Base-by-base conservation (phyloP, 2,797 vertebrate species). In the Pelobates cultripes region DNA sequence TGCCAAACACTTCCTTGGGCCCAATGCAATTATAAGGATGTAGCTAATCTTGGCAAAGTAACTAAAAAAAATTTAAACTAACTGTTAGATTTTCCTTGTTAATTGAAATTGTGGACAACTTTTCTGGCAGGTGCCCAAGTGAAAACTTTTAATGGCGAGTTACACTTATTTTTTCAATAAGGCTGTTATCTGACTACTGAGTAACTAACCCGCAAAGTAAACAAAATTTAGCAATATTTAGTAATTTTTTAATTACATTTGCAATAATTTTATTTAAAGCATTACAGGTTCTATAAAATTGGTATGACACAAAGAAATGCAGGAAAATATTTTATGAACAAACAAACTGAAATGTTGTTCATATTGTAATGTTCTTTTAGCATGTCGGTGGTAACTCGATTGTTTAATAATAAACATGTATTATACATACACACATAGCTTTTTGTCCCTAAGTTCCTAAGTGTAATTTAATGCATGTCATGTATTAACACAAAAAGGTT, bases 391-490 rank as follows among this genome's bases (percentile, higher is more conserved):
- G 14, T 60, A 60, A 4, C 15, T 13, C 15, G 10, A 60, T 4
- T 60, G 12, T 60, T 15, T 60, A 13, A 60, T 60, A 60, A 14
- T 14, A 14, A 60, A 13, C 12, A 4, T 13, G 12, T 14, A 60
- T 10, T 13, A 13, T 60, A 60, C 15, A 14, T 60, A 60, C 28
- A 28, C 28, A 28, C 28, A 28, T 28, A 28, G 28, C 28, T 28
- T 28, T n/a, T 28, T 3, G 2, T 64, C 28, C n/a, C 61, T 64
- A 2, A 14, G 70, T 77, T 77, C 68, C 69, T 43, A 12, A 84
- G 86, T 53, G 15, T 72, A 86, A 80, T 79, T 85, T 69, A 66
- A 85, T 73, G 73, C n/a, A 72, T 88, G 86, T 86, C 85, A 87
- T 77, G 85, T 85, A 87, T 86, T 86, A 81, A 84, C 70, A 85